Base-by-base conservation (phyloP, 2,888 invertebrate genomes). In the Drosophila mettleri region DNA sequence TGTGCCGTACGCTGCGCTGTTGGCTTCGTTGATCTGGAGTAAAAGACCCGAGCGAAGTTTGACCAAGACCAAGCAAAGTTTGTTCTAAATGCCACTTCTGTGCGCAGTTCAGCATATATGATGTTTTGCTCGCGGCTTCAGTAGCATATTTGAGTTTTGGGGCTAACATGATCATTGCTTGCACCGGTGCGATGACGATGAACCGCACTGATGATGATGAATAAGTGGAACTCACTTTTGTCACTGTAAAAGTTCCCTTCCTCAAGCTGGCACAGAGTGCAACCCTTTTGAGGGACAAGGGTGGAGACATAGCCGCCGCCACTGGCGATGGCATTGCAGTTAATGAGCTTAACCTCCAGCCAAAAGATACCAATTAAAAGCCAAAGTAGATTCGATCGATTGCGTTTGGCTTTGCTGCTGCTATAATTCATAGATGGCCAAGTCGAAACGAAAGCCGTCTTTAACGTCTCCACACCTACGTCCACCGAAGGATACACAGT, bases 321-420 rank as follows among this genome's bases (percentile, higher is more conserved):
- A 39, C 62, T 80, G 22, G 74, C 75, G 46, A 88, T 83, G 12
- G 87, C 80, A 69, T 84, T 89, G 72, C 91, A 91, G 65, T 88
- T 90, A 27, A 90, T 90, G 18, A 91, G 71, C 54, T 91, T 90
- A 14, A 89, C 86, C 69, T 92, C 91, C 18, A 92, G 82, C 91
- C 92, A 92, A 29, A 92, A 88, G 0, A 92, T 74, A 0, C 91
- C 91, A 59, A 92, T 91, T 4, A 92, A 74, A 14, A 92, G 58
- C 92, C 91, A 92, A 2, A 91, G 79, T 16, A 91, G 81, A 66
- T 91, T 90, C 0, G 86, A 48, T 1, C 86, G 72, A 43, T 74
- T 80, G 2, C 80, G 69, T 41, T 84, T 85, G 39, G 51, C 49
- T 38, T 86, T 88, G 12, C 80, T 60, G 16, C 67, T 62, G n/a